These are phyloP conservation scores for Chelonoidis abingdonii DNA, from an alignment of 2,113 vertebrate species.

Conservation along the genomic window DNA sequence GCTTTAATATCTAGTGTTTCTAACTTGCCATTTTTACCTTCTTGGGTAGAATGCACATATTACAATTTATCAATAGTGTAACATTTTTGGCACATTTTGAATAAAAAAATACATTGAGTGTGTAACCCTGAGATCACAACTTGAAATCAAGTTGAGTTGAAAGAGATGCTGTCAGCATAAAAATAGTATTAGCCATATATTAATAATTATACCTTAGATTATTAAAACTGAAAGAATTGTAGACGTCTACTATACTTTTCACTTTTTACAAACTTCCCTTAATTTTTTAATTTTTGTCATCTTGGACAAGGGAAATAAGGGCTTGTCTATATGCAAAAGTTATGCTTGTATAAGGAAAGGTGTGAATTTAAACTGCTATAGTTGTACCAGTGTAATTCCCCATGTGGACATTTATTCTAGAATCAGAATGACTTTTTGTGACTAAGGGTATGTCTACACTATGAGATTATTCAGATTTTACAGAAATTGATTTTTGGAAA, in stretches of 20 bases:
- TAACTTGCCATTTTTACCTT: rapidly evolving
- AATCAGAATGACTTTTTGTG: not conserved
- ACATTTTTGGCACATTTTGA: not conserved
- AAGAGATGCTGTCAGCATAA: not conserved
- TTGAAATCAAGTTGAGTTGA: not conserved
- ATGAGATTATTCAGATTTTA: too few species aligned
- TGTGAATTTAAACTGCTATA: not conserved
- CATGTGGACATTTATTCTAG: not conserved
- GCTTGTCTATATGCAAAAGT: not conserved
- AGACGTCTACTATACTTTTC: not conserved
- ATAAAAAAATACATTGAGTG: not conserved
- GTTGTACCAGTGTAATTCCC: not conserved
- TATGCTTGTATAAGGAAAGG: not conserved
- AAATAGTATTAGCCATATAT: not conserved
- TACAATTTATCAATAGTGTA: not conserved
- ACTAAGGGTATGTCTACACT: too few species aligned
- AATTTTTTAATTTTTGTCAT: not conserved
- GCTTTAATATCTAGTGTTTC: not conserved
- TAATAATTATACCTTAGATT: not conserved
- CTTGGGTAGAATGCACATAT: not conserved
- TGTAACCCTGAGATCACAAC: not conserved
- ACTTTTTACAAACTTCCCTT: not conserved
- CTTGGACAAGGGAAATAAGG: not conserved
- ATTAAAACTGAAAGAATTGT: not conserved
- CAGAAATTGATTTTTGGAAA: too few species aligned